Percentiles rank a stretch among this genome's conserved stretches.
Conservation (phyloP, 2,888 invertebrate species). For the Acleris emargana region DNA sequence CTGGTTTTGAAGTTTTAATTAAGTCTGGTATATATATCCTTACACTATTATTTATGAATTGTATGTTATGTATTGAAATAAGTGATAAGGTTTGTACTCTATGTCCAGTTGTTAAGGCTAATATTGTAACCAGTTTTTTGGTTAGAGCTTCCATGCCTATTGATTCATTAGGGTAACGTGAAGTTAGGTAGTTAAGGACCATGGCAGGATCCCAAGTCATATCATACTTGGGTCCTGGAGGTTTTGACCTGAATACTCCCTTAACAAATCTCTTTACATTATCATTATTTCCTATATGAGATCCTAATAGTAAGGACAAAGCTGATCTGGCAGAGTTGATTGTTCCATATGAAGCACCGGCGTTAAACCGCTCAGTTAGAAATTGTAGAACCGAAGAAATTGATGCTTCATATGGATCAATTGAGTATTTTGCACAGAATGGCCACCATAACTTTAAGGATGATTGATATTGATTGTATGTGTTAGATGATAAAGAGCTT, state of each 20-base stretch:
- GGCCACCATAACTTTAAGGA: conserved; percentile 13
- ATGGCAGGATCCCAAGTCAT: conserved; percentile 4
- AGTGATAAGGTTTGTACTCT: conserved; percentile 14
- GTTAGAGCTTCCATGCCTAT: conserved; percentile 1
- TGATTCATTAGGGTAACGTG: neutral
- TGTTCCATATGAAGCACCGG: conserved; percentile 13
- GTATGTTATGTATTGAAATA: conserved; percentile 4
- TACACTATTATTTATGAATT: neutral
- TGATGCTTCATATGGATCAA: neutral
- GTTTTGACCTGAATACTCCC: conserved; percentile 9
- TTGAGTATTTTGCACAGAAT: neutral
- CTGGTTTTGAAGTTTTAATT: conserved; percentile 7
- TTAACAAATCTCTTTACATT: conserved; percentile 9
- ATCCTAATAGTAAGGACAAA: conserved; percentile 11
- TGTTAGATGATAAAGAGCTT: neutral
- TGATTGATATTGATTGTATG: conserved; percentile 3
- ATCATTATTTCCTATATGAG: neutral
- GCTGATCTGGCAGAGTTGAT: conserved; percentile 12
- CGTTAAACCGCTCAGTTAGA: conserved; percentile 5
- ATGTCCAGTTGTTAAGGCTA: conserved; percentile 13
- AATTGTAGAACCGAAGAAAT: neutral
- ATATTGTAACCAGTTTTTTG: conserved; percentile 14
- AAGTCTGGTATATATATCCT: conserved; percentile 8
- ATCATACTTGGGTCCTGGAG: conserved; percentile 12
- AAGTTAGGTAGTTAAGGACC: conserved; percentile 5